Conservation (phyloP, 2,113 vertebrate species). For the Penelope pileata region DNA sequence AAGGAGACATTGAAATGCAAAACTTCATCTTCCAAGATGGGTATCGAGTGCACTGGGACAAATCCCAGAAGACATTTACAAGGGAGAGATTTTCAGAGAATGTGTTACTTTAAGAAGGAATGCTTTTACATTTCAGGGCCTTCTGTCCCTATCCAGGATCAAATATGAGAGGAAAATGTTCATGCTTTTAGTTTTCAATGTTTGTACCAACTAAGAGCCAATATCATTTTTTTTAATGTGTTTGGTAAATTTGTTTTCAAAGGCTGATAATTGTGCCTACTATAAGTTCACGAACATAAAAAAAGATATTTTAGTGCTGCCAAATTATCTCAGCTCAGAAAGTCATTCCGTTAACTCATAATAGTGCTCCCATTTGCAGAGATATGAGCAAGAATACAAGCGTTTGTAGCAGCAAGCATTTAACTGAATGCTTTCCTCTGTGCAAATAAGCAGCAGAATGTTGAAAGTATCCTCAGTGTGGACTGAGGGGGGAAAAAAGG, state of each 20-base stretch:
- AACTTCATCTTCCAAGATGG: neutral
- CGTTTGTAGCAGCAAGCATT: neutral
- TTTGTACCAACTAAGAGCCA: neutral
- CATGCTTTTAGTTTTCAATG: neutral
- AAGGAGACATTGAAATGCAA: neutral
- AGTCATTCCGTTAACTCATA: neutral
- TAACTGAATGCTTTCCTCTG: neutral
- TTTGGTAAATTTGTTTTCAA: neutral
- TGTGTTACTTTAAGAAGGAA: accelerated
- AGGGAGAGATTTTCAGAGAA: neutral
- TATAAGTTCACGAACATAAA: neutral
- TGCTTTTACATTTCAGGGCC: neutral
- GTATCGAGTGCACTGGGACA: no score
- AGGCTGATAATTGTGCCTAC: neutral
- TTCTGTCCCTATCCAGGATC: neutral
- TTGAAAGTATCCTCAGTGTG: neutral
- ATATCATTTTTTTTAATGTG: neutral
- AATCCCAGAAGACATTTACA: neutral
- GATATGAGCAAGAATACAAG: neutral
- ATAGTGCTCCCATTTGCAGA: neutral
- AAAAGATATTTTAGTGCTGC: neutral
- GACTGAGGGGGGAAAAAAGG: no score
- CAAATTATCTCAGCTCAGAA: neutral
- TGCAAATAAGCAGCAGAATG: neutral
- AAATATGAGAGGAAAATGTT: accelerated